A percentile compares a stretch with the other conserved stretches of the same genome.
Conservation (phyloP, 2,113 vertebrate species). For the Orycteropus afer region DNA sequence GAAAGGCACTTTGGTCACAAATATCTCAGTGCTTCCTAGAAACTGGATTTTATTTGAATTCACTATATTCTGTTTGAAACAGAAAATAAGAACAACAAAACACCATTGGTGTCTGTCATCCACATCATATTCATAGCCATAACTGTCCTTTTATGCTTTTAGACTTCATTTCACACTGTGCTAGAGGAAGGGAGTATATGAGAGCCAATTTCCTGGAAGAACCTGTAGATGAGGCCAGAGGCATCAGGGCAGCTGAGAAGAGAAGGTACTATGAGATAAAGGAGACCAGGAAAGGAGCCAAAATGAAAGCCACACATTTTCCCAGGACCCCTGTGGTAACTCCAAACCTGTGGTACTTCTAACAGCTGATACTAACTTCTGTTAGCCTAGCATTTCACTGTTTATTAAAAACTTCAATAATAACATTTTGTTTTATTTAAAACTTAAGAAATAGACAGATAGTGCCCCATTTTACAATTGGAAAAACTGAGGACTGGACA, state of each 20-base stretch:
- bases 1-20: not conserved
- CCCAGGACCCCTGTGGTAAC: not conserved
- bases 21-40: not conserved
- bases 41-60: not conserved
- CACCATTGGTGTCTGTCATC: not conserved
- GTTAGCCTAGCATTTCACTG: not conserved
- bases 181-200: not conserved
- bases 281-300: not conserved
- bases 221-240: not conserved
- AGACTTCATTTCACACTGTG: not conserved
- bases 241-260: not conserved
- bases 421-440: not conserved
- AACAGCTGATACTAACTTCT: not conserved
- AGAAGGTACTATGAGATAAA: slow-evolving; percentile 20
- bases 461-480: not conserved
- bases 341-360: not conserved
- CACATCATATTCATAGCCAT: not conserved
- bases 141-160: not conserved
- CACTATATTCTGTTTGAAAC: slow-evolving; percentile 42
- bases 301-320: not conserved
- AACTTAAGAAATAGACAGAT: not conserved
- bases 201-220: not conserved
- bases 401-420: not conserved
- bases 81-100: no score
- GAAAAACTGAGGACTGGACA: not conserved